Base-by-base conservation (phyloP, 2,888 invertebrate species). In the Colostygia pectinataria region DNA sequence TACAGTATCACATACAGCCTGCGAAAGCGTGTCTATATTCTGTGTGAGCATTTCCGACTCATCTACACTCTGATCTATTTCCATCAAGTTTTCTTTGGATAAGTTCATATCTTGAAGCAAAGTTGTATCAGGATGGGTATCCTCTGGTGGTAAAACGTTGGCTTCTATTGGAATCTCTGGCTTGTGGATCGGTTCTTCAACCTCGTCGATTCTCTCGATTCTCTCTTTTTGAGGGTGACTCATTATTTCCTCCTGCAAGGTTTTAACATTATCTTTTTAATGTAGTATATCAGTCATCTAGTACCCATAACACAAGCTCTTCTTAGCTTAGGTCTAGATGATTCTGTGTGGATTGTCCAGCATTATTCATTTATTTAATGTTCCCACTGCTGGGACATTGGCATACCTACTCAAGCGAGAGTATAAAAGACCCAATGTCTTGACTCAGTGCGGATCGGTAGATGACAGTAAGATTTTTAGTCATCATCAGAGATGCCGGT, bases 41-140 rank as follows among this genome's bases (percentile, higher is more conserved):
- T 87, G 88, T 6, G 86, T 85, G 0, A 70, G 71, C 39, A 83
- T 44, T 0, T 82, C 74, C 0, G 73, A 48, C 40, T 81, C 66
- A 27, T 83, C 82, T 14, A 65, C 23, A 8, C 18, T 23, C 20
- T 25, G 31, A n/a, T 41, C 33, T 9, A 25, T 20, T 24, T 36
- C 31, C 6, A 15, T 9, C 38, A 63, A 29, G 15, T 7, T 32
- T 5, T 61, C 65, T 20, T 53, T 59, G n/a, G n/a, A n/a, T n/a
- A n/a, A n/a, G n/a, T n/a, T n/a, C n/a, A n/a, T n/a, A 38, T 68
- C 61, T 38, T 27, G 33, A 12, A 18, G 5, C 25, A 39, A 6
- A 28, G 7, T 43, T 36, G 34, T 45, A 18, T 47, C 52, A 37
- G 53, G 53, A n/a, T 39, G 3, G 1, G 33, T 39, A 15, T 53